Evolutionary conservation across 2,888 invertebrate species (phyloP), one percentile per base, ranked within the genome.

Genomic region (Pammene fasciana): DNA sequence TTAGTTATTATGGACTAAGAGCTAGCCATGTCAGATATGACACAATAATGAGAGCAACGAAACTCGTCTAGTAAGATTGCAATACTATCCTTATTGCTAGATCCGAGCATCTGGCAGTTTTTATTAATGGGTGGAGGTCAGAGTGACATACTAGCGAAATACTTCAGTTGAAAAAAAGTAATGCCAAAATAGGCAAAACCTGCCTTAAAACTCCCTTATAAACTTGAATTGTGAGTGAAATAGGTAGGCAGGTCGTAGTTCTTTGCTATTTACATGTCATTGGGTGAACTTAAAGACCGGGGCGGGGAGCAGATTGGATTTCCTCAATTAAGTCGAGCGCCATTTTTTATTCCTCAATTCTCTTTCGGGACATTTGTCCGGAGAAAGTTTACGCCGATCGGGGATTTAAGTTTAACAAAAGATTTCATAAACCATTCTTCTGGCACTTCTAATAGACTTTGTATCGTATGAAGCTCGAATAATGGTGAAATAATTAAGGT

Each of bases 221-320:
- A 26, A 26, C 26, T 26, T 26, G 1, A 26, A 26, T 26, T 26
- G 1, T 26, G 26, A 26, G 26, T 26, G 26, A 26, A 26, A 26
- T 26, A 26, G 26, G 1, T 26, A 26, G 26, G 1, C 26, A 26
- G 26, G 2, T 26, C 2, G 26, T 26, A 26, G 26, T 26, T 50
- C 26, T 50, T 10, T 50, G 13, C 6, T 11, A 13, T 11, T 26
- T 11, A 16, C 3, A 18, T 6, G 50, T 50, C 50, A 11, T 18
- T 26, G 50, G 7, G 11, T 56, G 43, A 43, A 50, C 13, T 56
- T 64, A 64, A 62, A 64, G 56, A 56, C 56, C 34, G 45, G 50
- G 57, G 62, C 34, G 45, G 50, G 57, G 62, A 64, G 26, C 64
- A 68, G 68, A 68, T 57, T 68, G 56, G 64, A 57, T 57, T 64